Evolutionary conservation across 2,113 vertebrate species (phyloP).

Genomic region (Tachuris rubrigastra): DNA sequence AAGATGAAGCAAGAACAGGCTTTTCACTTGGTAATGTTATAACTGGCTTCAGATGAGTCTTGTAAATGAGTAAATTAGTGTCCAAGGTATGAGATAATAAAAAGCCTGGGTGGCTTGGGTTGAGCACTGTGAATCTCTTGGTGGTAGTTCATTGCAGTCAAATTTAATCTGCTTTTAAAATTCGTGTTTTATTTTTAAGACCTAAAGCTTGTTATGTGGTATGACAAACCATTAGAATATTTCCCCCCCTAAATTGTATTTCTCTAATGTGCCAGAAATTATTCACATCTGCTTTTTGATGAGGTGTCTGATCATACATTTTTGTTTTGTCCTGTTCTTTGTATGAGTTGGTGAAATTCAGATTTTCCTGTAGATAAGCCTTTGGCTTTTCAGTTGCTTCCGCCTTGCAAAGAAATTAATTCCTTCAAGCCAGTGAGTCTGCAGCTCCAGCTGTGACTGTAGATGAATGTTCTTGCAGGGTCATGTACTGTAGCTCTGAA

Average conservation of each 20-base stretch:
- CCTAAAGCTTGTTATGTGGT: neutral
- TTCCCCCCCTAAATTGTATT: rapidly evolving
- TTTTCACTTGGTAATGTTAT: neutral
- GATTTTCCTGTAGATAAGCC: constrained; percentile 13
- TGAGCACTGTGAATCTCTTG: neutral
- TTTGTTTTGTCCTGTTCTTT: neutral
- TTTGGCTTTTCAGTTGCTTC: constrained; percentile 10
- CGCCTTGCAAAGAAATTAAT: constrained; percentile 18
- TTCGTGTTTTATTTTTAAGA: neutral
- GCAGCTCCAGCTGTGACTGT: constrained; percentile 31
- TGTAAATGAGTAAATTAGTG: neutral
- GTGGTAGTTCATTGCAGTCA: neutral
- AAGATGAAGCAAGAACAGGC: neutral
- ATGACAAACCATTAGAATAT: neutral
- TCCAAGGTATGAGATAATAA: neutral
- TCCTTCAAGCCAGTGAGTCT: constrained; percentile 1
- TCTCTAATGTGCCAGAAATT: neutral
- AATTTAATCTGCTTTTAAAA: neutral
- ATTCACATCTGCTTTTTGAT: neutral
- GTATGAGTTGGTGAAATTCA: neutral
- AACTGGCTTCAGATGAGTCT: neutral
- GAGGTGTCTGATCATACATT: neutral
- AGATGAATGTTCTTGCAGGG: constrained; percentile 40
- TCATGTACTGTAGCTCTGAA: constrained; percentile 26
- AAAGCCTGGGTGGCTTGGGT: neutral